A percentile compares a stretch with the other conserved stretches of the same genome.
Conservation (phyloP, 2,113 vertebrate species). For the Castor canadensis region DNA sequence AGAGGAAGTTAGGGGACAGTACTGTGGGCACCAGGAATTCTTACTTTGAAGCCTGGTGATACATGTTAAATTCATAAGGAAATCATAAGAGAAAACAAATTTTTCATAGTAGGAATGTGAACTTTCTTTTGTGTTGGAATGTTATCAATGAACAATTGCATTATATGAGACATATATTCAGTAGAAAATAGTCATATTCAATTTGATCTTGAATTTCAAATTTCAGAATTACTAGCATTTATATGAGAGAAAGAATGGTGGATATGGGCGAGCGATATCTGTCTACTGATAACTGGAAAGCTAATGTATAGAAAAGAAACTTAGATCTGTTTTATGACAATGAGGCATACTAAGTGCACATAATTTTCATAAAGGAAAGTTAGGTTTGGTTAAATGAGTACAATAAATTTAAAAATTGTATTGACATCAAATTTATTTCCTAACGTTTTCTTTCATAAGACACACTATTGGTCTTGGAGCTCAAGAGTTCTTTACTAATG, state of each 20-base stretch:
- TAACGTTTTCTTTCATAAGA: neutral
- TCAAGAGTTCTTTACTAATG: neutral
- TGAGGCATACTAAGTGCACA: neutral
- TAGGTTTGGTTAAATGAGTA: neutral
- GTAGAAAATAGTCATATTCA: neutral
- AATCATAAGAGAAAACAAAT: neutral
- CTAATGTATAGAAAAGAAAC: neutral
- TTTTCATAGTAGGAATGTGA: neutral
- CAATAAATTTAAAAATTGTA: neutral
- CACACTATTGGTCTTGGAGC: neutral
- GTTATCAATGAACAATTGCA: neutral
- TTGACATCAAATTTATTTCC: neutral
- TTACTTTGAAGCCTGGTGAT: neutral
- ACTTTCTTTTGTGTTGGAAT: neutral
- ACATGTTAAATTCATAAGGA: neutral
- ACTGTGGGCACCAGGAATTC: fast-evolving
- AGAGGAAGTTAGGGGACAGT: fast-evolving
- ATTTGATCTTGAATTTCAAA: neutral
- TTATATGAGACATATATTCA: neutral
- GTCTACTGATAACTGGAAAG: neutral
- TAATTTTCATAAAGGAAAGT: slow-evolving; percentile 1
- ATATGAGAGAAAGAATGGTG: neutral
- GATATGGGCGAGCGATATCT: neutral
- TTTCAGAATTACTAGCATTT: neutral
- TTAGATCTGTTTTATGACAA: neutral